Percentiles rank a stretch among this genome's conserved stretches.
Evolutionary conservation across 1,140 invertebrate species (phyloP).

Genomic region (Saccostrea glomerata): DNA sequence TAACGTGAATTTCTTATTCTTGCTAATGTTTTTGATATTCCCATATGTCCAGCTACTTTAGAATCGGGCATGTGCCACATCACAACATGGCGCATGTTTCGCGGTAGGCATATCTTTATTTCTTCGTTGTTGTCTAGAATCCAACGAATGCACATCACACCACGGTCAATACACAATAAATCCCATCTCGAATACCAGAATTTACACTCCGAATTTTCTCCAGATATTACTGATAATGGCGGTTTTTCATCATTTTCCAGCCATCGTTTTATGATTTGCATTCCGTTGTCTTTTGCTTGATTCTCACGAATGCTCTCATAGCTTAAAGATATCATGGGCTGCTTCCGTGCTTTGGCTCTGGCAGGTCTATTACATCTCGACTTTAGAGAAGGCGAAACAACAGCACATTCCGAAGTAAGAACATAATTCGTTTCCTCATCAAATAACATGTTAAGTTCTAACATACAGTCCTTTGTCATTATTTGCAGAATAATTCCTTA

Average conservation of each 20-base stretch:
- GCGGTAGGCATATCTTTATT: too few species aligned
- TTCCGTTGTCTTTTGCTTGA: not conserved
- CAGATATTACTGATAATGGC: conserved; percentile 18
- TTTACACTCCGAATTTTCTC: not conserved
- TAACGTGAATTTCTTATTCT: conserved; percentile 19
- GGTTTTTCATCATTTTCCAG: conserved; percentile 28
- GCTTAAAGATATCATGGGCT: not conserved
- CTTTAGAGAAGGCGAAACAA: conserved; percentile 52
- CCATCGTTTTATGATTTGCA: not conserved
- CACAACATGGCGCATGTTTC: not conserved
- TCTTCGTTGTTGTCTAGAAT: too few species aligned
- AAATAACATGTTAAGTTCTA: not conserved
- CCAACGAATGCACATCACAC: conserved; percentile 36
- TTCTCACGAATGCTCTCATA: not conserved
- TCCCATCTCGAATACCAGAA: conserved; percentile 42
- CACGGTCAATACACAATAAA: conserved; percentile 1
- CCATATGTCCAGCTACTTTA: not conserved
- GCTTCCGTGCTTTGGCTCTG: conserved; percentile 4
- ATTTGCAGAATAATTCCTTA: conserved; percentile 2
- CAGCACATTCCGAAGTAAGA: not conserved
- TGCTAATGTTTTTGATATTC: not conserved
- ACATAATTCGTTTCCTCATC: not conserved
- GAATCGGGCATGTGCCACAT: conserved; percentile 38
- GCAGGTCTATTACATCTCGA: not conserved
- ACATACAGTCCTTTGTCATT: not conserved